Evolutionary conservation across 2,888 invertebrate species (phyloP).

Genomic region (Steinernema carpocapsae): DNA sequence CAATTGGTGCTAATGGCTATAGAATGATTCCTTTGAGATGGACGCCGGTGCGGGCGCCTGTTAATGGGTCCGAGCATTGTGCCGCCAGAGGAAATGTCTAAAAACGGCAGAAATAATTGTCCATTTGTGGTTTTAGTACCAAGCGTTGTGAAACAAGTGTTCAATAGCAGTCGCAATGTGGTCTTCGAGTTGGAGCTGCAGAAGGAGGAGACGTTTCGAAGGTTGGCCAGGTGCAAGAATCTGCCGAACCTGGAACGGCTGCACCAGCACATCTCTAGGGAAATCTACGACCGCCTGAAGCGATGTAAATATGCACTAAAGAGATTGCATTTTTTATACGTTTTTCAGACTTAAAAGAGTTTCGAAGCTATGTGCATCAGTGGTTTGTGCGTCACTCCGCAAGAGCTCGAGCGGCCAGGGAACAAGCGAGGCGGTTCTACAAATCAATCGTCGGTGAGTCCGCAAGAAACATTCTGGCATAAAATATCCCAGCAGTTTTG

Average conservation of each 20-base stretch:
- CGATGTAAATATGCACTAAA: not conserved
- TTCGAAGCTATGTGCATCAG: not conserved
- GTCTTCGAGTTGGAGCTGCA: constrained; percentile 22
- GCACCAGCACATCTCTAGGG: constrained; percentile 16
- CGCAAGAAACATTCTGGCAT: not conserved
- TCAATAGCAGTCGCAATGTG: constrained; percentile 10
- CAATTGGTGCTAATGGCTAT: constrained; percentile 18
- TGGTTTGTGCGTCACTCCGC: constrained; percentile 13
- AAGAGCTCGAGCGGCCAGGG: not conserved
- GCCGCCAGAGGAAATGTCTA: not conserved
- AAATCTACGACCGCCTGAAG: not conserved
- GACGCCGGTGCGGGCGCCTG: not conserved
- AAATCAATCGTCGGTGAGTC: not conserved
- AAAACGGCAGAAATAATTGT: not conserved
- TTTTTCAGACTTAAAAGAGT: not conserved
- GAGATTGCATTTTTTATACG: not conserved
- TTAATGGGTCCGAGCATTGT: not conserved
- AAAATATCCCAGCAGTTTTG: too few species aligned
- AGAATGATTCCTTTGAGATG: constrained; percentile 5
- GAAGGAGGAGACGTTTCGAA: constrained; percentile 20
- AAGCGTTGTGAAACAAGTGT: not conserved
- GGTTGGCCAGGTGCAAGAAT: constrained; percentile 15
- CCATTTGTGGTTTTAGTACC: not conserved
- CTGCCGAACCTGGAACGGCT: constrained; percentile 13
- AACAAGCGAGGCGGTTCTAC: not conserved